These are phyloP conservation scores for Acridotheres tristis DNA, from an alignment of 2,797 vertebrate species.

Conservation along the genomic window DNA sequence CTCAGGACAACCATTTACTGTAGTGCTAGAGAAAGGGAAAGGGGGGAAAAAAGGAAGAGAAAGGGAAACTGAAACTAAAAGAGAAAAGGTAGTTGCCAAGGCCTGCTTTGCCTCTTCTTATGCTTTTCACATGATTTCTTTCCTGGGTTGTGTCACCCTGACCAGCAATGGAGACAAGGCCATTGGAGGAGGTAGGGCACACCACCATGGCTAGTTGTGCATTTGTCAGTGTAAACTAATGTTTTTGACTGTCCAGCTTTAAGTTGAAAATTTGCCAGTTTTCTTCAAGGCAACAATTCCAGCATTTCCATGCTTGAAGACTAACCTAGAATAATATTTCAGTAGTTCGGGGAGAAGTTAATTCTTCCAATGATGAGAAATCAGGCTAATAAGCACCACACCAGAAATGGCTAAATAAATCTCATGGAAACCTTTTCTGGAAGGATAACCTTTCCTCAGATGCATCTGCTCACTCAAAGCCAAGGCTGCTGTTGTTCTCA, in stretches of 20 bases:
- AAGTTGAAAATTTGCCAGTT: neutral
- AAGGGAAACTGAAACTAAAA: neutral
- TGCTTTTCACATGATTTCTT: neutral
- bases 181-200: neutral
- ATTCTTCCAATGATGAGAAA: neutral
- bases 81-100: neutral
- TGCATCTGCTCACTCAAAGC: fast-evolving
- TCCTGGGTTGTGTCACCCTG: neutral
- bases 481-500: neutral
- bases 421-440: neutral
- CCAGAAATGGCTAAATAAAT: neutral
- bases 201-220: neutral
- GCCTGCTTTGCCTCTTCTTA: neutral
- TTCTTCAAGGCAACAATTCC: neutral
- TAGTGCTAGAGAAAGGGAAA: neutral
- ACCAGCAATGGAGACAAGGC: neutral
- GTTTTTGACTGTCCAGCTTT: neutral
- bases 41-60: neutral
- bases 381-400: neutral
- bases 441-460: neutral
- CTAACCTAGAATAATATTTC: neutral
- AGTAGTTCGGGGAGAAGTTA: neutral
- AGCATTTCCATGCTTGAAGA: neutral
- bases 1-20: neutral
- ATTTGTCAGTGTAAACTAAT: neutral